These are phyloP conservation scores for Caenorhabditis zanzibari DNA, from an alignment of 2,888 invertebrate species.

Conservation along the genomic window DNA sequence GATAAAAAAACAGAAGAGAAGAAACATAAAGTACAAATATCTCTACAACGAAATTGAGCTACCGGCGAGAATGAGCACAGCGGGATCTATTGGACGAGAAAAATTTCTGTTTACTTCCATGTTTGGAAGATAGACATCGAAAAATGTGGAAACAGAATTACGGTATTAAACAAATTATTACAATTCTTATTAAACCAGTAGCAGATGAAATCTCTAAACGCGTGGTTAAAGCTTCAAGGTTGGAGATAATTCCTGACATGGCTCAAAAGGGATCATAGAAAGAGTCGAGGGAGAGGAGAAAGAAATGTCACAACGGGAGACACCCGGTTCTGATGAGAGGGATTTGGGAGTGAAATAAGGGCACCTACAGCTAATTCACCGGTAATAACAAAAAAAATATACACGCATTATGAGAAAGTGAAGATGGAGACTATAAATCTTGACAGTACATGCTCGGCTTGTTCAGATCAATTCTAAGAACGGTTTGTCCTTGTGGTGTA, in stretches of 20 bases:
- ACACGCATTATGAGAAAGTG: slow-evolving; percentile 20
- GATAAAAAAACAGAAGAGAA: slow-evolving; percentile 25
- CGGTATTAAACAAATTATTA: slow-evolving; percentile 51
- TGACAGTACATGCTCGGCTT: slow-evolving; percentile 69
- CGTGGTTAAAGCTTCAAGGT: slow-evolving; percentile 42
- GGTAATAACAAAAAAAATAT: slow-evolving; percentile 27
- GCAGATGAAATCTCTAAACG: slow-evolving; percentile 39
- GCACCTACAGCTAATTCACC: slow-evolving; percentile 40
- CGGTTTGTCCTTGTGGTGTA: slow-evolving; percentile 74
- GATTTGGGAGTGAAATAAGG: slow-evolving; percentile 9
- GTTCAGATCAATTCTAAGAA: slow-evolving; percentile 74
- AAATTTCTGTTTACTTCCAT: not conserved
- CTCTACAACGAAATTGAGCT: slow-evolving; percentile 41
- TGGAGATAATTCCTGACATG: slow-evolving; percentile 48
- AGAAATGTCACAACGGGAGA: slow-evolving; percentile 55
- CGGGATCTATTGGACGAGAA: slow-evolving; percentile 18
- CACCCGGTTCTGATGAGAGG: slow-evolving; percentile 37
- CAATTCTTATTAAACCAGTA: slow-evolving; percentile 60
- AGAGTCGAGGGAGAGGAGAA: slow-evolving; percentile 19
- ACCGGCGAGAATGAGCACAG: slow-evolving; percentile 56
- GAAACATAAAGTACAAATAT: slow-evolving; percentile 38
- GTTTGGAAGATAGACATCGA: not conserved
- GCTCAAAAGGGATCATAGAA: slow-evolving; percentile 35
- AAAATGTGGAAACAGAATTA: not conserved
- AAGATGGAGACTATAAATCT: slow-evolving; percentile 52